Base-by-base conservation (phyloP, 2,888 invertebrate genomes). In the Chalcis sispes region DNA sequence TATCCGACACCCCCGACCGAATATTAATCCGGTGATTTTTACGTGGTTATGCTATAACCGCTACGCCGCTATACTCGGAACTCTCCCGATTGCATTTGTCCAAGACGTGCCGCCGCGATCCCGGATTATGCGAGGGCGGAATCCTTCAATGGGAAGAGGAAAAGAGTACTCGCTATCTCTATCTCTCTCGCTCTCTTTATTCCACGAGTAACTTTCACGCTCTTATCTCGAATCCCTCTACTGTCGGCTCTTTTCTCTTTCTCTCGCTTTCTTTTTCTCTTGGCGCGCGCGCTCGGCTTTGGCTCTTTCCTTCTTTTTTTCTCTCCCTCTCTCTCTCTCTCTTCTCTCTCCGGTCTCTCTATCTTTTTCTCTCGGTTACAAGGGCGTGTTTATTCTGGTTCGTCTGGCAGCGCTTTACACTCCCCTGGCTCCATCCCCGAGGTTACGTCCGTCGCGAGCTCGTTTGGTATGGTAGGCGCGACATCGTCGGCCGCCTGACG, bases 321-420 rank as follows among this genome's bases (percentile, higher is more conserved):
- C n/a, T 25, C 36, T 18, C 7, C 0, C 27, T 54, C 25, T 64
- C 1, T 20, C 25, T 65, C 42, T 54, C 15, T 29, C 32, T 32
- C 20, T 15, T 67, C 18, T 36, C 10, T 36, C 5, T 27, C 18
- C 18, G n/a, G n/a, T n/a, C n/a, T 7, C 29, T 18, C 29, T 10
- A 0, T 62, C 25, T 7, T 32, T 64, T 25, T 18, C 48, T 65
- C 23, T 20, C 52, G 40, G 25, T 5, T 15, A 18, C 29, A 18
- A 32, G 5, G 18, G 8, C 58, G 36, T n/a, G n/a, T n/a, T n/a
- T 59, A 50, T 72, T 72, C 64, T 40, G 27, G 40, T 50, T 40
- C 40, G 65, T 36, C 50, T 40, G 50, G 46, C 72, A 50, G 18
- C 52, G 18, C 40, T 72, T 72, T 72, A 52, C 40, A 40, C 40